Base-by-base conservation (phyloP, 2,797 vertebrate species). In the Catharus ustulatus region DNA sequence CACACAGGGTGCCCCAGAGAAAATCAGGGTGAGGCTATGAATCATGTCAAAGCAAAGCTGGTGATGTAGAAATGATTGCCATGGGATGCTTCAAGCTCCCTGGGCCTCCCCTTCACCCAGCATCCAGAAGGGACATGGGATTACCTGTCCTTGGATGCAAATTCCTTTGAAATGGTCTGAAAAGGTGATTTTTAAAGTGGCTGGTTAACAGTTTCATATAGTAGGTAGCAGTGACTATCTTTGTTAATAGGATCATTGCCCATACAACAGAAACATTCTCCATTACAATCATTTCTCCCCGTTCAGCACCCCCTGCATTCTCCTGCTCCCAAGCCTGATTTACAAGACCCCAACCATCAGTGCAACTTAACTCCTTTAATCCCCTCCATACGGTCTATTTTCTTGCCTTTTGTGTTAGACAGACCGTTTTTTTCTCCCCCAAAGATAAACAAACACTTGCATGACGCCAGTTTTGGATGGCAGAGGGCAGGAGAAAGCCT, bases 361-460 rank as follows among this genome's bases (percentile, higher is more conserved):
- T n/a, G 66, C 45, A 78, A 88, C n/a, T 93, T 94, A 93, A 93
- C 90, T 69, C 59, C 79, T 87, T 89, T 91, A 91, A 89, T 88
- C 81, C 77, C 85, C 87, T 93, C 84, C 76, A 78, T 93, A 89
- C 51, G 55, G 91, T 91, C 10, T 27, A 29, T 92, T 94, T 89
- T 91, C 92, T 96, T 89, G 92, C 74, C 92, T 94, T 87, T 84
- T 95, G 86, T 77, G 61, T 76, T 27, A 59, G 87, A 58, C 51
- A 90, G 67, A 20, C 32, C 8, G 19, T 84, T 80, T 80, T 87
- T 67, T 84, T n/a, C 61, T 78, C 13, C 34, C 17, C 3, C 26
- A 66, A 80, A 93, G 66, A 91, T 78, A 93, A 89, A 62, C 67
- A 71, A 90, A 64, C 80, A 54, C 21, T 72, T 64, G 68, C 74